A percentile compares a stretch with the other conserved stretches of the same genome.
These are phyloP conservation scores for Synergus umbraculus DNA, from an alignment of 2,888 invertebrate genomes.

Conservation along the genomic window DNA sequence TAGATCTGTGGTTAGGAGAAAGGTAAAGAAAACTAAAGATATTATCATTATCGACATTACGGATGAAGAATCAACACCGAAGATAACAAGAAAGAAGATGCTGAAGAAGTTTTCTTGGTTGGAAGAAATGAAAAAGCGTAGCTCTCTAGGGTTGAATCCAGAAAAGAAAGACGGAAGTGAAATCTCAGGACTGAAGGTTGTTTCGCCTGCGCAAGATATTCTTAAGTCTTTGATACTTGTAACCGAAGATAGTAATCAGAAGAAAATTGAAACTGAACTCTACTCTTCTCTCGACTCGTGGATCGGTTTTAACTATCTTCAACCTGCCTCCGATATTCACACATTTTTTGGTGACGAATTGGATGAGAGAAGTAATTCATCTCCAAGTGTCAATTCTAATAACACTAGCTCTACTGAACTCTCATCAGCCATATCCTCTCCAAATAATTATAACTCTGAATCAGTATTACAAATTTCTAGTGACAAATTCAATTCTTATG, in stretches of 20 bases:
- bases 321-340: neutral
- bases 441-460: neutral
- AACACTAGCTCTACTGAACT: neutral
- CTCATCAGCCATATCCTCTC: neutral
- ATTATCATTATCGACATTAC: slow-evolving; percentile 72
- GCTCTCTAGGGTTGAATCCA: slow-evolving; percentile 18
- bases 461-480: slow-evolving; percentile 24
- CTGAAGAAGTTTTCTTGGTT: slow-evolving; percentile 65
- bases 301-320: neutral
- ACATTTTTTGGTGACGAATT: slow-evolving; percentile 22
- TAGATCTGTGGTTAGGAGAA: slow-evolving; percentile 49
- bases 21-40: slow-evolving; percentile 62
- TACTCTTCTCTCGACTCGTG: neutral
- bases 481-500: slow-evolving; percentile 22
- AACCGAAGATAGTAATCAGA: slow-evolving; percentile 59
- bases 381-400: neutral
- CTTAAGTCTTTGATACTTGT: slow-evolving; percentile 53
- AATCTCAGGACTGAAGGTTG: slow-evolving; percentile 32
- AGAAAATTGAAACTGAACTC: slow-evolving; percentile 52
- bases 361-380: neutral
- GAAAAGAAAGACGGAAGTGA: slow-evolving; percentile 33
- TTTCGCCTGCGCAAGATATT: slow-evolving; percentile 40
- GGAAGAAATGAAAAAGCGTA: slow-evolving; percentile 60
- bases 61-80: slow-evolving; percentile 63
- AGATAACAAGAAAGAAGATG: slow-evolving; percentile 64